Conservation (phyloP, 2,113 vertebrate genomes). For the Sigmodon hispidus region DNA sequence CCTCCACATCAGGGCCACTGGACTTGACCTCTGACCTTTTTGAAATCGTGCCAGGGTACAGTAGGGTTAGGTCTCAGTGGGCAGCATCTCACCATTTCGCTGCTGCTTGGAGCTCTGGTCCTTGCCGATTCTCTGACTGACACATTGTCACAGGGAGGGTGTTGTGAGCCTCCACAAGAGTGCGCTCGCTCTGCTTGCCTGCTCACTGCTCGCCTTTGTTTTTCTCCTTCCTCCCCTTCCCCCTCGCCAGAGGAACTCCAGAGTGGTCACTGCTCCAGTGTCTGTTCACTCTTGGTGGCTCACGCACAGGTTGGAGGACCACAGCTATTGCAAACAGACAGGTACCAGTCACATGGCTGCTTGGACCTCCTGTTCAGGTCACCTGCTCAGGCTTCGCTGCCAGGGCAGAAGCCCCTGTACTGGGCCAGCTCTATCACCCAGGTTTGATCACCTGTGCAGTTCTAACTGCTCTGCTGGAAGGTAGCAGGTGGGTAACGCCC, state of each 20-base stretch:
- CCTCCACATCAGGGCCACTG: constrained; percentile 85
- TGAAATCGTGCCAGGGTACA: constrained; percentile 88
- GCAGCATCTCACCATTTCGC: constrained; percentile 96
- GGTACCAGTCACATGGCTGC: constrained; percentile 77
- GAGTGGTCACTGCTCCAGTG: constrained; percentile 80
- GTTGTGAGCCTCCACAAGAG: constrained; percentile 67
- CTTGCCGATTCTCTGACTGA: constrained; percentile 89
- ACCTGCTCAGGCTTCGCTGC: background rate
- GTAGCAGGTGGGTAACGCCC: background rate
- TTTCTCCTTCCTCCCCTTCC: constrained; percentile 81
- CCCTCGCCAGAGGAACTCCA: constrained; percentile 75
- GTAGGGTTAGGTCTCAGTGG: constrained; percentile 86
- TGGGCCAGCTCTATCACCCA: background rate
- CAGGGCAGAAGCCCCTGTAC: background rate
- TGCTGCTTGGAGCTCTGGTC: constrained; percentile 86
- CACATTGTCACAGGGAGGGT: constrained; percentile 87
- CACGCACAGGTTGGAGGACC: constrained; percentile 69
- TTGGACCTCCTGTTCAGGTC: background rate
- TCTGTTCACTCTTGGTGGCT: constrained; percentile 68
- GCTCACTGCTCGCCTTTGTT: constrained; percentile 63
- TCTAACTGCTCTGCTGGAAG: background rate
- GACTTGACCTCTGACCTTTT: constrained; percentile 89
- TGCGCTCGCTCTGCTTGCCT: constrained; percentile 68
- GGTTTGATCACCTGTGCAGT: background rate
- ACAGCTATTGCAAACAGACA: constrained; percentile 86